These are phyloP conservation scores for Porites cylindrica DNA, from an alignment of 92 coral and sea anemone genomes.

Conservation along the genomic window DNA sequence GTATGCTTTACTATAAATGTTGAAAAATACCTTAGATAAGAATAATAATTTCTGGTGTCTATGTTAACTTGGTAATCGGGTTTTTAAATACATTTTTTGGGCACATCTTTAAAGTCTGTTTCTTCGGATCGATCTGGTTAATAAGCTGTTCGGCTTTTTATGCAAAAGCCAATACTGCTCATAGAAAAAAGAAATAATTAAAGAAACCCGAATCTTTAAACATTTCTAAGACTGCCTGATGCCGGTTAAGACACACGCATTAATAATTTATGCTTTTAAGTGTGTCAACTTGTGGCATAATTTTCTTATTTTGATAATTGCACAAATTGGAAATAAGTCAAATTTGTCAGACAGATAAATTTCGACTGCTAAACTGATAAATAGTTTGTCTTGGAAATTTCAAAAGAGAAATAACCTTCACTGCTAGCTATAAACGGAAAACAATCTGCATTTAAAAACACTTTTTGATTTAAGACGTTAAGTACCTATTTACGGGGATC, in stretches of 20 bases:
- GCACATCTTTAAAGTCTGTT: too few species aligned
- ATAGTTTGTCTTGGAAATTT: background rate
- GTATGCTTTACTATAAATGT: background rate
- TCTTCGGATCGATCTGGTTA: too few species aligned
- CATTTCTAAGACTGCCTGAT: too few species aligned
- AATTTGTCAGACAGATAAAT: background rate
- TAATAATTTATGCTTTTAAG: constrained; percentile 7
- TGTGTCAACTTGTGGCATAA: background rate
- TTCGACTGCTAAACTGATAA: background rate
- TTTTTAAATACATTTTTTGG: background rate
- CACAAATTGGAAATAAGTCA: background rate
- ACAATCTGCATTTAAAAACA: background rate
- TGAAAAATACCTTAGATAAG: background rate
- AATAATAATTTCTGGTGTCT: constrained; percentile 17
- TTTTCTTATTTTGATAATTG: background rate
- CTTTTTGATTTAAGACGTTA: background rate
- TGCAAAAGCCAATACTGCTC: background rate
- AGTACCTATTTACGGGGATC: background rate
- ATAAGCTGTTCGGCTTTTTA: background rate
- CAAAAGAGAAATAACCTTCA: background rate
- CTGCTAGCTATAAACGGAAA: background rate
- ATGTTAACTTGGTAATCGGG: background rate
- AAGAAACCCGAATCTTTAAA: background rate
- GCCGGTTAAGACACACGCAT: background rate
- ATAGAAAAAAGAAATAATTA: background rate